Evolutionary conservation across 2,888 invertebrate genomes (phyloP), one percentile per base, ranked within the genome.

Genomic region (Chironomus tentans): DNA sequence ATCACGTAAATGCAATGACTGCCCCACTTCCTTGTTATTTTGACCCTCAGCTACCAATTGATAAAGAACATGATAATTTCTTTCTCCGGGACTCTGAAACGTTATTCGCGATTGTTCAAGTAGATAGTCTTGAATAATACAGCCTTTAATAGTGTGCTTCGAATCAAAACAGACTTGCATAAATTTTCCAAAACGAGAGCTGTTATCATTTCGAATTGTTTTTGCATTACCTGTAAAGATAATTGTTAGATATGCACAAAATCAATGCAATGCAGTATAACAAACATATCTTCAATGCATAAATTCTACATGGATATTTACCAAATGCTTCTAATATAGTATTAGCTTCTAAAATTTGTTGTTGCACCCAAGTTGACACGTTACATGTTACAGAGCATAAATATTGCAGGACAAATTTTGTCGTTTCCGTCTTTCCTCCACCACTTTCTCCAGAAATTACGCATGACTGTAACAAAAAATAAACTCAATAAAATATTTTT

Each of bases 381-480:
- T 91, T 90, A 79, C 90, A 90, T 6, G 92, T 93, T 6, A 95
- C 94, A 13, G 94, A 92, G 84, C 95, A 96, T 74, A 96, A 86
- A 84, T 95, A 96, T 84, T 95, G 95, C 78, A 96, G 86, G 79
- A 96, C 94, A 81, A 95, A 90, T 83, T 95, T 94, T 3, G 95
- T 96, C 73, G 93, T 94, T 84, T 96, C 95, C 0, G 96, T 96
- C 85, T 96, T 96, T 72, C 96, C 96, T 4, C 95, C 95, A 4
- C 96, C 95, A 80, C 94, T 94, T 84, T 95, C 95, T 2, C 95
- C 95, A 56, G 94, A 94, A 86, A 95, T 95, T 76, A 95, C 94
- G 80, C 94, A 92, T 73, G 94, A 94, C 84, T 95, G 92, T 82
- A 6, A 4, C 18, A 4, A 50, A n/a, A 56, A 56, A 15, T 12